A percentile compares a stretch with the other conserved stretches of the same genome.
Evolutionary conservation across 1,140 invertebrate genomes (phyloP).

Genomic region (Muscidifurax raptorellus): DNA sequence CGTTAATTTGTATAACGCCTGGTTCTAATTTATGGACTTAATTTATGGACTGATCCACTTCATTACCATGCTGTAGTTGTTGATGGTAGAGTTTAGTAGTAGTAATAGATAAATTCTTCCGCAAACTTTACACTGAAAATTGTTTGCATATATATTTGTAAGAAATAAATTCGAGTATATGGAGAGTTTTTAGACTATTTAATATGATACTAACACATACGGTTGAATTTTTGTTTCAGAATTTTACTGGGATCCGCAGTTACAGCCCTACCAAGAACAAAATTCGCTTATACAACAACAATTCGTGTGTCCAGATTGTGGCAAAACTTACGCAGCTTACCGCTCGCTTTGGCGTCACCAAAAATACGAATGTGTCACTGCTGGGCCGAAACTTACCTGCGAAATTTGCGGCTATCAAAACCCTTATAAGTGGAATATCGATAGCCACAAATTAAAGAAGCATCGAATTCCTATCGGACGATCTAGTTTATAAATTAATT

Average conservation of each 20-base stretch:
- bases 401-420: conserved; percentile 72
- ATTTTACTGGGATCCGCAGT: conserved; percentile 47
- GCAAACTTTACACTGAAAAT: no score
- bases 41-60: not conserved
- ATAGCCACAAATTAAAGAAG: conserved; percentile 67
- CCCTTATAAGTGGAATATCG: conserved; percentile 70
- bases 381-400: conserved; percentile 70
- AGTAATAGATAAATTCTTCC: no score
- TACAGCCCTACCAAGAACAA: not conserved
- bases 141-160: no score
- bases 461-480: conserved; percentile 46
- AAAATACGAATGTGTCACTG: conserved; percentile 73
- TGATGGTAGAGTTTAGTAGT: not conserved
- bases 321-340: conserved; percentile 56
- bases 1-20: not conserved
- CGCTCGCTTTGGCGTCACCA: conserved; percentile 62
- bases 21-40: not conserved
- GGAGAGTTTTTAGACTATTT: not conserved
- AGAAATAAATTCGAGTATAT: not conserved
- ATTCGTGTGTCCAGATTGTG: conserved; percentile 54
- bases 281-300: no score
- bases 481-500: not conserved
- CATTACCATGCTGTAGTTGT: not conserved
- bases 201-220: not conserved
- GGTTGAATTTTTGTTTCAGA: conserved; percentile 57